These are phyloP conservation scores for Willowsia nigromaculata DNA, from an alignment of 2,888 invertebrate genomes.

Conservation along the genomic window DNA sequence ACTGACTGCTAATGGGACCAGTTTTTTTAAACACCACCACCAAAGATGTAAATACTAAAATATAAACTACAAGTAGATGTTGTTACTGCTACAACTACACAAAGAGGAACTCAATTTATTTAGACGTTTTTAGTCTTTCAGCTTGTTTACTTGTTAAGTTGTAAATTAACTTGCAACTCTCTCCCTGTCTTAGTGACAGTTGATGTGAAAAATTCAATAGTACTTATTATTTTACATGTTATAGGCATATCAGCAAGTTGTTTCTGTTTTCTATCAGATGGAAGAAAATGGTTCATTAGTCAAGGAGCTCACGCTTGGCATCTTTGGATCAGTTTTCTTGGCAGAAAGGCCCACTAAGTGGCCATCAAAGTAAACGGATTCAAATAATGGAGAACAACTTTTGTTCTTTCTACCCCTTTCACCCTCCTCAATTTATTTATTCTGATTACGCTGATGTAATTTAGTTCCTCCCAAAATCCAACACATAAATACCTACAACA, in stretches of 20 bases:
- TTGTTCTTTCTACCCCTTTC: background rate
- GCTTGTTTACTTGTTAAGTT: conserved; percentile 2
- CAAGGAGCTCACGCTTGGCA: conserved; percentile 7
- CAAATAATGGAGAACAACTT: background rate
- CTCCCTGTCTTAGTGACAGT: background rate
- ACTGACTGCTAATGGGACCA: conserved; percentile 70
- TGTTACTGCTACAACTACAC: background rate
- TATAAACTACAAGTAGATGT: background rate
- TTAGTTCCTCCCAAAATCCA: conserved; percentile 1
- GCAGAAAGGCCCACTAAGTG: too few species aligned
- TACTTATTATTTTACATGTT: background rate
- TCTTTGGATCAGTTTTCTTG: conserved; percentile 12
- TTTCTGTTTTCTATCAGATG: background rate
- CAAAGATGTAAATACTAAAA: conserved; percentile 51
- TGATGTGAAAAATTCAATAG: background rate
- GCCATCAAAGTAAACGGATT: too few species aligned
- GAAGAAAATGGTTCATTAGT: conserved; percentile 54
- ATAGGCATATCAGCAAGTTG: background rate
- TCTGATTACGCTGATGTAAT: background rate
- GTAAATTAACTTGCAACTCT: conserved; percentile 6
- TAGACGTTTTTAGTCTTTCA: conserved; percentile 25
- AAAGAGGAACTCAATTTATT: background rate
- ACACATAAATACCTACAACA: background rate
- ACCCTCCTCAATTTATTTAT: background rate
- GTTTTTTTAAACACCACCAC: conserved; percentile 61